Base-by-base conservation (phyloP, 2,888 invertebrate genomes). In the Ichneumoninae sp. region DNA sequence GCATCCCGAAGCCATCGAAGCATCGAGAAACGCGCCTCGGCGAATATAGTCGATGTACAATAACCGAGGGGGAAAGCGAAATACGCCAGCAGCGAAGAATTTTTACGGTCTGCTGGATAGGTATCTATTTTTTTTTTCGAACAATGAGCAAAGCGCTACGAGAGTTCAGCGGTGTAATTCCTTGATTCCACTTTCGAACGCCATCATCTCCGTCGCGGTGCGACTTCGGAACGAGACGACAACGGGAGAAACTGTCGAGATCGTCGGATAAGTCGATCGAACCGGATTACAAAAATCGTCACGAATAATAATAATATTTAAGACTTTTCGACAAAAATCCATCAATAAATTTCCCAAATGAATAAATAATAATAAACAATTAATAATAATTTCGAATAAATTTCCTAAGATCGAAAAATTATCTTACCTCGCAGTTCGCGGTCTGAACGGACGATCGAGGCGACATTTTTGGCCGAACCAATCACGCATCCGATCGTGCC, bases 21-120 rank as follows among this genome's bases (percentile, higher is more conserved):
- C 81, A 63, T 44, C 44, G 66, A 68, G 76, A 76, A 81, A 30
- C 33, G 4, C 22, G 52, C 52, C 52, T 19, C 69, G 36, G 30
- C 16, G 50, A 16, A 8, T 22, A 47, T 26, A 52, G 52, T 22
- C 36, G 30, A 22, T 57, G n/a, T 22, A 57, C 50, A 33, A 73
- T 75, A 71, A 83, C 65, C 76, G 83, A 75, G 22, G 80, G 70
- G 75, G 83, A 83, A 83, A 83, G 83, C 83, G 83, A 80, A 63
- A 70, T 70, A 26, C 74, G 52, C 52, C 26, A 36, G 75, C 68
- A 71, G 40, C 7, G 70, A 44, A 80, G 78, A 79, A 83, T 76
- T 80, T 83, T 76, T 65, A 83, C 83, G 83, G 70, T 83, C 83
- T 60, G 80, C 7, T 65, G 79, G 65, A 65, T 75, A 7, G 60